Evolutionary conservation across 2,888 invertebrate species (phyloP), one percentile per base, ranked within the genome.

Genomic region (Hypselothyrea guttata): DNA sequence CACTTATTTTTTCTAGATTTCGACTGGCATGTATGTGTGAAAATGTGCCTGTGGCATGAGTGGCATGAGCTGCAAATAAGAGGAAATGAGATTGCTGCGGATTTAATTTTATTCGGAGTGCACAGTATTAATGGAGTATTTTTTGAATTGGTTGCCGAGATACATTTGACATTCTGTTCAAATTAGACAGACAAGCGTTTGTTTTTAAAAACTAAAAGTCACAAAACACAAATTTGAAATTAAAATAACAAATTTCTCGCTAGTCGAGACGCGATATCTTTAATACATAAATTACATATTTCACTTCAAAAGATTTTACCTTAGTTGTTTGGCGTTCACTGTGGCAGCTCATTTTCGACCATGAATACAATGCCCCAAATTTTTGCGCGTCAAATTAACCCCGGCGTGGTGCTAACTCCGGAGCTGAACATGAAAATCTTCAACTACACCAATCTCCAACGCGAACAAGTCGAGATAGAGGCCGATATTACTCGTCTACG

Each of bases 1-100:
- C 11, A 7, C 13, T 13, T 5, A 27, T 27, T 12, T 7, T 44
- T 8, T n/a, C 4, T 41, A 16, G 9, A 7, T 13, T 11, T 8
- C 7, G 16, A 1, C 38, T 18, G 5, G 13, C 34, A 7, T 35
- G 15, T 37, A 4, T 16, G 33, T 11, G 3, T 1, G 11, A 4
- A 11, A 1, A 12, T 33, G 5, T 15, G 8, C 38, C 28, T 28
- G 16, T 35, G 1, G n/a, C 31, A 16, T 52, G 48, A 18, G 52
- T 58, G 56, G 64, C 62, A 16, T 52, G 48, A 18, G 52, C 56
- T 54, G 64, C 62, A 67, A 71, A 72, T 75, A 46, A 13, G 38
- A 54, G 77, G 79, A 78, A 82, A 78, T 75, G 83, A 73, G 71
- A 82, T 82, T 75, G 64, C 52, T 68, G 83, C 49, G 68, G 79